Conservation (phyloP, 1,140 invertebrate species). For the Druon quercuslanigerum region DNA sequence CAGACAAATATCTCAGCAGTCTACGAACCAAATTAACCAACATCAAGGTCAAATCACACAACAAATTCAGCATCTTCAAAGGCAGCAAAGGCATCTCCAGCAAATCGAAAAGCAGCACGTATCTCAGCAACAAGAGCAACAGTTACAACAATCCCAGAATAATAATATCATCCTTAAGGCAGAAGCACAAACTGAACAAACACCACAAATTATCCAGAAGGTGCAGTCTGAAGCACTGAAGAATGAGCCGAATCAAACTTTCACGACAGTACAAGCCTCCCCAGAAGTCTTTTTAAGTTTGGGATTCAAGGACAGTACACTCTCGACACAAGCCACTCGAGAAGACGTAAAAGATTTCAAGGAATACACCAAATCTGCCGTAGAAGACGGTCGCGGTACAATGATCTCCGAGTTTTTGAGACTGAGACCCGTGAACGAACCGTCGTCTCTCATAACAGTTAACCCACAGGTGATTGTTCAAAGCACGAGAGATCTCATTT, state of each 20-base stretch:
- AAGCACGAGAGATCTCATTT: slow-evolving; percentile 66
- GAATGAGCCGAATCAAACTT: slow-evolving; percentile 62
- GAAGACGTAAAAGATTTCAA: slow-evolving; percentile 70
- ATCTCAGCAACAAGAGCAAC: no score
- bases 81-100: slow-evolving; percentile 67
- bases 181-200: slow-evolving; percentile 61
- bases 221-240: slow-evolving; percentile 63
- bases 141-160: slow-evolving; percentile 66
- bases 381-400: slow-evolving; percentile 65
- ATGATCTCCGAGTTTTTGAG: slow-evolving; percentile 73
- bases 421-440: slow-evolving; percentile 66
- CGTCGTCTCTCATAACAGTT: slow-evolving; percentile 66
- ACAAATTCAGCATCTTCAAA: slow-evolving; percentile 69
- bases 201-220: slow-evolving; percentile 65
- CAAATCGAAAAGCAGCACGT: slow-evolving; percentile 66
- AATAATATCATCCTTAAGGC: slow-evolving; percentile 69
- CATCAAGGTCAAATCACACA: slow-evolving; percentile 65
- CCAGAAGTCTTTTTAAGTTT: slow-evolving; percentile 72
- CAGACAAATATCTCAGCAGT: slow-evolving; percentile 71
- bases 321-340: slow-evolving; percentile 58
- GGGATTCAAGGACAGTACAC: slow-evolving; percentile 65
- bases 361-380: slow-evolving; percentile 60
- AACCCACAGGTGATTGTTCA: slow-evolving; percentile 71
- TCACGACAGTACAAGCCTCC: slow-evolving; percentile 67
- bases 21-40: slow-evolving; percentile 63